phyloP scores from a whole-genome alignment of 2,888 invertebrate genomes.

The Tortricodes alternella region DNA sequence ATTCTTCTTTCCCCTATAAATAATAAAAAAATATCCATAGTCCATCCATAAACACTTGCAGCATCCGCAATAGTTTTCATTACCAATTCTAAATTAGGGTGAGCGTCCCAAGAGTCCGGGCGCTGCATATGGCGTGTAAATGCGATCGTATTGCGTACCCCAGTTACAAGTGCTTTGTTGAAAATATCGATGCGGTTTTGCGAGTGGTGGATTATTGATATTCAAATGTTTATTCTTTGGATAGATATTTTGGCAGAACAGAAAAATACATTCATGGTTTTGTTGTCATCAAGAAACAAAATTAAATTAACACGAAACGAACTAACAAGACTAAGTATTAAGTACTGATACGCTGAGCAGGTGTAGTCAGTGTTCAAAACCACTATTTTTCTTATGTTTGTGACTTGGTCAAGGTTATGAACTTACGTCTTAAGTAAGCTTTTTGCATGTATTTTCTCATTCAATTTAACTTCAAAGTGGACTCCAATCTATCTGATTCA shows the following conservation, averaged over 20 bases:
- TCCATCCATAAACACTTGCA: not conserved
- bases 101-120: constrained; percentile 59
- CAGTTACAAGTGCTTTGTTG: constrained; percentile 42
- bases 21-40: not conserved
- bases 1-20: not conserved
- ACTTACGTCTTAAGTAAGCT: not conserved
- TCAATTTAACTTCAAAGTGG: constrained; percentile 17
- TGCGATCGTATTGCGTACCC: constrained; percentile 70
- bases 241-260: not conserved
- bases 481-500: constrained; percentile 20
- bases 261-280: not conserved
- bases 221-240: constrained; percentile 1
- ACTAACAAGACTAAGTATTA: too few species aligned
- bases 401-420: not conserved
- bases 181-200: constrained; percentile 47
- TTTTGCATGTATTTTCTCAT: not conserved
- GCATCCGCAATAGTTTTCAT: constrained; percentile 19
- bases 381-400: too few species aligned
- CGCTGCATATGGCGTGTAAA: constrained; percentile 82
- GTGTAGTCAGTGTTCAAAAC: too few species aligned
- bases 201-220: constrained; percentile 24
- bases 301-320: not conserved
- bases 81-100: constrained; percentile 18
- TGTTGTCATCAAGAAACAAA: not conserved
- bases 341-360: too few species aligned